Percentiles rank a stretch among this genome's conserved stretches.
These are phyloP conservation scores for Tarsius wallacei DNA, from an alignment of 2,797 vertebrate species.

Conservation along the genomic window DNA sequence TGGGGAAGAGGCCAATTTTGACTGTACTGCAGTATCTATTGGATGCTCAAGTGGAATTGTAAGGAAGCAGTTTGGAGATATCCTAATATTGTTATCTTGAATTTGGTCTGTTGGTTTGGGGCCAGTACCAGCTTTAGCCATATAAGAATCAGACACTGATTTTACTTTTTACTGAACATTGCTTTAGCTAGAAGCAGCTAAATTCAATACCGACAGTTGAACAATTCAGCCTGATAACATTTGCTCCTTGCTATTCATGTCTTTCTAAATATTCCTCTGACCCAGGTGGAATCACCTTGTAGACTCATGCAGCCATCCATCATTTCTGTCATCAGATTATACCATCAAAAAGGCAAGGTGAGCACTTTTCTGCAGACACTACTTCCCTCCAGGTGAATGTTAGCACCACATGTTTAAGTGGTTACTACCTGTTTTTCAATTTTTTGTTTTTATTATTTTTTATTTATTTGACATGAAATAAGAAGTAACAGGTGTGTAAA, in stretches of 20 bases:
- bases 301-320: conserved; percentile 97
- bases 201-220: not conserved
- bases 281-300: conserved; percentile 97
- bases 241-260: not conserved
- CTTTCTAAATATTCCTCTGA: not conserved
- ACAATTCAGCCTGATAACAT: not conserved
- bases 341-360: conserved; percentile 99
- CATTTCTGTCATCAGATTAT: conserved; percentile 98
- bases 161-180: conserved; percentile 41
- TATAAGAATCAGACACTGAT: not conserved
- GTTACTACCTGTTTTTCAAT: not conserved
- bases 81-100: not conserved
- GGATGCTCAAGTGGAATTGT: not conserved
- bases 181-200: not conserved
- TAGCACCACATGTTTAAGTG: not conserved
- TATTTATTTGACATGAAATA: not conserved
- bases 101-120: conserved; percentile 31
- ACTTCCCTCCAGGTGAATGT: not conserved
- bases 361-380: conserved; percentile 78
- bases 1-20: not conserved
- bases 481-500: not conserved
- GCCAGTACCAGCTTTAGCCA: not conserved
- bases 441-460: not conserved
- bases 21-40: not conserved
- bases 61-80: not conserved